Percentiles rank a stretch among this genome's conserved stretches.
Evolutionary conservation across 53 echinoderm and acorn worm species (phyloP).

Genomic region (Crossaster papposus): DNA sequence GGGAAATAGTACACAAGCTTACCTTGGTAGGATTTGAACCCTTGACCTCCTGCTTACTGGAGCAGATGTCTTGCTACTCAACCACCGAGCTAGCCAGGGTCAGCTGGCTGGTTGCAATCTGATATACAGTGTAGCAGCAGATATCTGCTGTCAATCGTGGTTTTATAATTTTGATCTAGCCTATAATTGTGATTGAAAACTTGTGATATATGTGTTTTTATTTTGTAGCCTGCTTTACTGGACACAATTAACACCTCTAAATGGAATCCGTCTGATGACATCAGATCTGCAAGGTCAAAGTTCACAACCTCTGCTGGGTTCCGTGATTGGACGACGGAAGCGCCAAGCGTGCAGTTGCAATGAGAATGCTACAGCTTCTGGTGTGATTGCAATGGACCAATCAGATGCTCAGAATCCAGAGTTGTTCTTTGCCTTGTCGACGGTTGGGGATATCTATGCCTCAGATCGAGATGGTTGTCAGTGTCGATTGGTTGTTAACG

Average conservation of each 20-base stretch:
- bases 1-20: too few species aligned
- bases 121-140: too few species aligned
- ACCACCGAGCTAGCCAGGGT: too few species aligned
- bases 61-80: too few species aligned
- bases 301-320: slow-evolving; percentile 63
- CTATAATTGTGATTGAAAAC: neutral
- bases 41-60: too few species aligned
- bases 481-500: slow-evolving; percentile 68
- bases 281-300: slow-evolving; percentile 73
- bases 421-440: slow-evolving; percentile 66
- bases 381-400: slow-evolving; percentile 71
- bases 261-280: slow-evolving; percentile 59
- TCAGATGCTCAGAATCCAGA: slow-evolving; percentile 46
- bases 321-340: slow-evolving; percentile 22
- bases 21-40: too few species aligned
- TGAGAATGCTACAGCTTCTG: neutral
- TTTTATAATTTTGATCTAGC: too few species aligned
- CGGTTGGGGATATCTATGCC: slow-evolving; percentile 68
- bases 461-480: slow-evolving; percentile 73
- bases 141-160: too few species aligned
- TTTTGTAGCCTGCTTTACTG: slow-evolving; percentile 73
- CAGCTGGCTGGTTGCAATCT: too few species aligned
- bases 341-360: slow-evolving; percentile 62
- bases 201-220: neutral
- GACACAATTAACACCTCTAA: slow-evolving; percentile 53